Evolutionary conservation across 2,113 vertebrate species (phyloP).

Genomic region (Columba janthina): DNA sequence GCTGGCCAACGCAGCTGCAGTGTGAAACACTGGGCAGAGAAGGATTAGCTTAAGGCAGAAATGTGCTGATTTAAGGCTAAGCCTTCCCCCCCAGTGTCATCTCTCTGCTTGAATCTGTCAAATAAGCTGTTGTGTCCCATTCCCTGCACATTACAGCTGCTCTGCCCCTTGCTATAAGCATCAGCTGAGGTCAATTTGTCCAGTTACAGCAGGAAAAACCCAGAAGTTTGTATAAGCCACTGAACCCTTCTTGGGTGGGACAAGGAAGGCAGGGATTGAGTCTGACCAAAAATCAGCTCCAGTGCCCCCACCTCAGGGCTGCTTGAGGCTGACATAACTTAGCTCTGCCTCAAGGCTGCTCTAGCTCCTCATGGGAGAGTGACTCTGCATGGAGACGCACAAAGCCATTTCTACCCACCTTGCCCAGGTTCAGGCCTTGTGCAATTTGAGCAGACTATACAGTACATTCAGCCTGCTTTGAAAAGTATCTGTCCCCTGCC

Average conservation of each 20-base stretch:
- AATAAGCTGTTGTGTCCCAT: neutral
- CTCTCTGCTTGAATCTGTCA: neutral
- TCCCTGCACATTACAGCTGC: neutral
- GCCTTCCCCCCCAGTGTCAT: neutral
- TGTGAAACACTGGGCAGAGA: neutral
- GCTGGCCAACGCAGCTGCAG: neutral
- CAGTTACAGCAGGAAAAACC: neutral
- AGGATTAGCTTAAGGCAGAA: neutral
- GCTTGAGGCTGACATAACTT: neutral
- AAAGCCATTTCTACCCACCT: neutral
- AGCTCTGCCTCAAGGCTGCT: neutral
- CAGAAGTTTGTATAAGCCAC: neutral
- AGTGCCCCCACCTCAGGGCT: neutral
- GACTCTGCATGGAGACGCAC: neutral
- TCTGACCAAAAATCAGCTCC: neutral
- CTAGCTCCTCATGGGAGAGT: neutral
- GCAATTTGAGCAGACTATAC: neutral
- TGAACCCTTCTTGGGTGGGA: neutral
- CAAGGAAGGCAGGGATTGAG: neutral
- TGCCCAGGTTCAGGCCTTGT: neutral
- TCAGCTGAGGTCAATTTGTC: neutral
- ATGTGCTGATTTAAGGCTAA: neutral
- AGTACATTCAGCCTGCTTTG: neutral
- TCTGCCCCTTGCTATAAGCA: neutral
- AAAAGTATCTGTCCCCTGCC: neutral